phyloP scores from a whole-genome alignment of 2,888 invertebrate species.

The Peribatodes rhomboidaria region DNA sequence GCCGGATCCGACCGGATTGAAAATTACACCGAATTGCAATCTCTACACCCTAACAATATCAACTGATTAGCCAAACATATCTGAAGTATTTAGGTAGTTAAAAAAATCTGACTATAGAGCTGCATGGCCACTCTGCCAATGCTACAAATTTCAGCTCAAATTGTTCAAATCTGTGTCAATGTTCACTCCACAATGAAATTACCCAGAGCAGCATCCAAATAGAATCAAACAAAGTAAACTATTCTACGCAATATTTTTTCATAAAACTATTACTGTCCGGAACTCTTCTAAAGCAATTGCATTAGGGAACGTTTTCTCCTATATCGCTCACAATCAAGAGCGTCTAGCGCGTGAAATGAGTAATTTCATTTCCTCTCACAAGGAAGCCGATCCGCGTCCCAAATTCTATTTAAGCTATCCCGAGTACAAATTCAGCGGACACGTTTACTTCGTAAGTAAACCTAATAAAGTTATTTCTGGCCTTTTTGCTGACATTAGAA shows the following conservation, averaged over 20 bases:
- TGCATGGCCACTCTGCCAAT: no score
- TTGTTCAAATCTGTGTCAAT: no score
- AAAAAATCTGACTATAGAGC: no score
- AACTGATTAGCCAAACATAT: no score
- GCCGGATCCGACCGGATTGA: no score
- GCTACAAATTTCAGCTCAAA: no score
- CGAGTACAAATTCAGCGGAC: constrained; percentile 34
- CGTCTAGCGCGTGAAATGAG: constrained; percentile 29
- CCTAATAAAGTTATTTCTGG: constrained; percentile 37
- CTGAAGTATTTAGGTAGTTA: no score
- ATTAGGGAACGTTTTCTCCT: constrained; percentile 19
- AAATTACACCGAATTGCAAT: no score
- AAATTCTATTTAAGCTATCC: constrained; percentile 36
- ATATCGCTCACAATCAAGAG: constrained; percentile 31
- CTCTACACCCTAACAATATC: no score
- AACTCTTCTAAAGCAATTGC: constrained; percentile 7
- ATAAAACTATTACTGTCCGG: neutral
- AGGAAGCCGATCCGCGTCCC: constrained; percentile 34
- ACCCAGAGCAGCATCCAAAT: no score
- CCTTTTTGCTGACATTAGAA: constrained; percentile 31
- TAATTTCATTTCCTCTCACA: constrained; percentile 32
- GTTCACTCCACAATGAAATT: no score
- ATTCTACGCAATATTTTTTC: neutral
- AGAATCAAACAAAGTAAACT: no score
- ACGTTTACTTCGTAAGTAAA: constrained; percentile 35